Conservation (phyloP, 1,140 invertebrate species). For the Papilio xuthus region DNA sequence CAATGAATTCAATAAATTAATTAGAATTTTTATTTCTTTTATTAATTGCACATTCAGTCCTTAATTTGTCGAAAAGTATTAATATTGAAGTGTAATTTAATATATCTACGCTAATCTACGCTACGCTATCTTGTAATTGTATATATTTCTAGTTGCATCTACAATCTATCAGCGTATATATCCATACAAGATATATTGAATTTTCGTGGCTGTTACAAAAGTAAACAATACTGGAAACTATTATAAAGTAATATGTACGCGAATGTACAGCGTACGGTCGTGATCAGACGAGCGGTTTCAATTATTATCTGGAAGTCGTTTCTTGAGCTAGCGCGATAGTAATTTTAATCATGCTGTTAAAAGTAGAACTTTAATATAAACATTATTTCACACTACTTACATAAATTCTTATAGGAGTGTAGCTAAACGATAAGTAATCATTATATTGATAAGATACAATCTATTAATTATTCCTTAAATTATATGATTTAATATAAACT, state of each 20-base stretch:
- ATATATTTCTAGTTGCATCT: too few species aligned
- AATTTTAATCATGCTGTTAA: slow-evolving; percentile 73
- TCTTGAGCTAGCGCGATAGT: slow-evolving; percentile 61
- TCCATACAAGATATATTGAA: too few species aligned
- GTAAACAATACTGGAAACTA: not conserved
- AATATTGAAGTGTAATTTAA: too few species aligned
- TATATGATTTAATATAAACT: slow-evolving; percentile 44
- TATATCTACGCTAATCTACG: too few species aligned
- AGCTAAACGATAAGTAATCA: not conserved
- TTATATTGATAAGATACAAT: not conserved
- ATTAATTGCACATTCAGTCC: not conserved
- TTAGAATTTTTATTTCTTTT: not conserved
- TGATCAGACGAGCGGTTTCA: slow-evolving; percentile 77
- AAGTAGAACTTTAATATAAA: slow-evolving; percentile 59
- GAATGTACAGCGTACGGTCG: slow-evolving; percentile 66
- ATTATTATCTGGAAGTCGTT: slow-evolving; percentile 79
- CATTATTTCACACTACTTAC: slow-evolving; percentile 46
- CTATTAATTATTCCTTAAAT: not conserved
- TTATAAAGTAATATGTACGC: slow-evolving; percentile 18
- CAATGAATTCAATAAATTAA: not conserved
- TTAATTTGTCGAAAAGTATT: too few species aligned
- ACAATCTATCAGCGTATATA: too few species aligned
- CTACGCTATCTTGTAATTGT: too few species aligned
- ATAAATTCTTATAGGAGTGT: slow-evolving; percentile 18
- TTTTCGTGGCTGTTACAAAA: not conserved